phyloP scores from a whole-genome alignment of 1,140 invertebrate species.

The Melitaea cinxia region DNA sequence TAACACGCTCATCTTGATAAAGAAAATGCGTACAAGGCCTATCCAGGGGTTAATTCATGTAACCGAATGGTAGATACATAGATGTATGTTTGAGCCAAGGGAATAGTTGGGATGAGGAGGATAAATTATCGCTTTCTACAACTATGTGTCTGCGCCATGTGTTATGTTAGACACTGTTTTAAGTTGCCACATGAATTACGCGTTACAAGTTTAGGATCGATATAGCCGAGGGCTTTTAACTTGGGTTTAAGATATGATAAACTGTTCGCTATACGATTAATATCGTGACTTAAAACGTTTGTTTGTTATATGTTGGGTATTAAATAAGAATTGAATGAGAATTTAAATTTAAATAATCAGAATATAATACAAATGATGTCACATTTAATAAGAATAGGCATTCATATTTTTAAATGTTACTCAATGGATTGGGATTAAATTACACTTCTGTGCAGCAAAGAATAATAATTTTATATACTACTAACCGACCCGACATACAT shows the following conservation, averaged over 20 bases:
- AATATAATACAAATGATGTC: too few species aligned
- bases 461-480: too few species aligned
- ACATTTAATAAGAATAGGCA: too few species aligned
- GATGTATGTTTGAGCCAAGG: slow-evolving; percentile 70
- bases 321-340: background rate
- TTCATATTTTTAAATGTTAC: too few species aligned
- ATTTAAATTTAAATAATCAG: too few species aligned
- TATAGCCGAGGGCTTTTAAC: slow-evolving; percentile 30
- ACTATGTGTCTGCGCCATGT: slow-evolving; percentile 78
- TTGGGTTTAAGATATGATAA: slow-evolving; percentile 23
- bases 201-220: slow-evolving; percentile 47
- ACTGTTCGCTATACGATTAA: background rate
- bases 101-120: slow-evolving; percentile 78
- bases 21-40: slow-evolving; percentile 17
- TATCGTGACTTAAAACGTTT: background rate
- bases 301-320: background rate
- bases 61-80: slow-evolving; percentile 60
- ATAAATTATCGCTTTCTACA: slow-evolving; percentile 79
- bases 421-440: too few species aligned
- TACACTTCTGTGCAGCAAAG: too few species aligned
- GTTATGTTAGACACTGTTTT: slow-evolving; percentile 75
- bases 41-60: slow-evolving; percentile 47
- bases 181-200: slow-evolving; percentile 68
- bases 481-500: too few species aligned
- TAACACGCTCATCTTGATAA: slow-evolving; percentile 10